Base-by-base conservation (phyloP, 2,888 invertebrate genomes). In the Entomobrya multifasciata region DNA sequence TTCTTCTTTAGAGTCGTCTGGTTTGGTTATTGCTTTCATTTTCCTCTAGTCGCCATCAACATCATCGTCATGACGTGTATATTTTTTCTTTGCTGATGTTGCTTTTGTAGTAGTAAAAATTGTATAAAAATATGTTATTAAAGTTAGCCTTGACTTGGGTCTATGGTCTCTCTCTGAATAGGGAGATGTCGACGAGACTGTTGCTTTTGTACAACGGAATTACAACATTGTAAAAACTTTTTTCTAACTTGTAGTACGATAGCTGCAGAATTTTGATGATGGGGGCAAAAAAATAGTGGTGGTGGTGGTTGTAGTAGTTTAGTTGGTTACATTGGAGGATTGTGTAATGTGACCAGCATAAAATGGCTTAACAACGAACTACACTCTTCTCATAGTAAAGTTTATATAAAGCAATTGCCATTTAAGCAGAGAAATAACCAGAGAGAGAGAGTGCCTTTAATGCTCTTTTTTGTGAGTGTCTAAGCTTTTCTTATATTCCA, bases 271-370 rank as follows among this genome's bases (percentile, higher is more conserved):
- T 83, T 44, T 60, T 70, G 78, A 78, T 84, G 78, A 62, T 62
- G 30, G 55, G 3, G 55, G 36, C 65, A 65, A 36, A 30, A 65
- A 30, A n/a, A 15, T 47, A 47, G 15, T 47, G 2, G 47, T 57
- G 22, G 22, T 25, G 22, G 22, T 13, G 15, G 22, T 25, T 25
- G 25, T 13, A 77, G 67, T 72, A 82, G 60, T 62, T 79, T 78
- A 47, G 44, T 20, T 84, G 72, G 65, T 47, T 79, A 60, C 79
- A 76, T 47, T 44, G 15, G 30, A 30, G 72, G 70, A 60, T 52
- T 41, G 57, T 77, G 70, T 86, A 86, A 79, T 86, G 85, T 86
- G 85, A 86, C 85, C 85, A 86, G 85, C 85, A 86, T 86, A 79
- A 86, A 76, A 79, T 86, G 30, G 3, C 27, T n/a, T 20, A n/a